Evolutionary conservation across 2,888 invertebrate genomes (phyloP).

Genomic region (Oscheius sp.): DNA sequence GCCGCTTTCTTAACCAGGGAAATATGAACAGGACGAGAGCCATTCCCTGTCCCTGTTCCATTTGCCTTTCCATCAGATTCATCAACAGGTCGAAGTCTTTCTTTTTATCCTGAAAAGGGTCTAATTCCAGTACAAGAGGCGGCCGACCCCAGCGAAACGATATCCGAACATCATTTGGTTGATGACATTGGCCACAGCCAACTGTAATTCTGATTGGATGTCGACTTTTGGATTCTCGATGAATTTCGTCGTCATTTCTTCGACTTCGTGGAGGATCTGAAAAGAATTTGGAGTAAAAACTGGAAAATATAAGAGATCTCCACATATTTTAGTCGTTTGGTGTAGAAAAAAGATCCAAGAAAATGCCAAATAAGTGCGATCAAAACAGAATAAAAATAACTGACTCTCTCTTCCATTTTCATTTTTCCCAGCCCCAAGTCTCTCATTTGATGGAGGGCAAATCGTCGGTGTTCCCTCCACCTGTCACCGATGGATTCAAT

Average conservation of each 20-base stretch:
- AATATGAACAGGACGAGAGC: neutral
- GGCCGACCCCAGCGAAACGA: slow-evolving; percentile 39
- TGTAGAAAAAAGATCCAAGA: too few relatives aligned
- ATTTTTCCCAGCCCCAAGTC: slow-evolving; percentile 45
- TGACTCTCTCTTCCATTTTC: slow-evolving; percentile 39
- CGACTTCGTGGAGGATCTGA: slow-evolving; percentile 39
- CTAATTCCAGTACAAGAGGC: neutral
- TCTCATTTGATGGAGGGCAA: slow-evolving; percentile 44
- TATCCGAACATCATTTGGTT: slow-evolving; percentile 52
- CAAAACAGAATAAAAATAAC: neutral
- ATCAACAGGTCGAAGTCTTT: slow-evolving; percentile 7
- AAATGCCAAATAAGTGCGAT: neutral
- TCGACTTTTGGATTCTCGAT: neutral
- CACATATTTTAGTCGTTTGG: too few relatives aligned
- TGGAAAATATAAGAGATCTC: neutral
- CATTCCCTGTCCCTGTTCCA: neutral
- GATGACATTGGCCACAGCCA: slow-evolving; percentile 46
- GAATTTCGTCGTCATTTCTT: slow-evolving; percentile 26
- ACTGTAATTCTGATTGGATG: slow-evolving; percentile 32
- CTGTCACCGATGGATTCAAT: slow-evolving; percentile 44
- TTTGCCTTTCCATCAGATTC: slow-evolving; percentile 6
- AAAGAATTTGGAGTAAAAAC: neutral
- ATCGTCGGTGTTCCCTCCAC: slow-evolving; percentile 45
- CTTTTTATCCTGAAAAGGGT: slow-evolving; percentile 2
- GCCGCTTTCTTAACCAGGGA: neutral